These are phyloP conservation scores for Acanthacorydalis orientalis DNA, from an alignment of 2,888 invertebrate genomes.

Conservation along the genomic window DNA sequence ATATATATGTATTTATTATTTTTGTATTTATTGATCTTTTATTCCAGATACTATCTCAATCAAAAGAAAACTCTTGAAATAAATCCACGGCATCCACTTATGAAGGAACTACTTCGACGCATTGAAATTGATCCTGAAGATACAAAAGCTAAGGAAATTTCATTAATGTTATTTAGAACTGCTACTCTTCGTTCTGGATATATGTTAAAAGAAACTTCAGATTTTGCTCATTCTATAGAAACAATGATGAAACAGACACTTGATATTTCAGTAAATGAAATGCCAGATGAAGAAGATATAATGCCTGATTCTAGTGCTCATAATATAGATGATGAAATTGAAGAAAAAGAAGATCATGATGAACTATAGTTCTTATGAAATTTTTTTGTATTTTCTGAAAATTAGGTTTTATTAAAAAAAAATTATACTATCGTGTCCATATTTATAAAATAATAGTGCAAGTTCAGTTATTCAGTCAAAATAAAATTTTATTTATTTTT, in stretches of 20 bases:
- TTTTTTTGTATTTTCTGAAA: too few relatives aligned
- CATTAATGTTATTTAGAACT: constrained; percentile 77
- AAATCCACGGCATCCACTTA: constrained; percentile 92
- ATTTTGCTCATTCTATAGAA: constrained; percentile 85
- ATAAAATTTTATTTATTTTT: not conserved
- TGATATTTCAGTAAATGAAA: constrained; percentile 61
- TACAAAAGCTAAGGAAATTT: constrained; percentile 63
- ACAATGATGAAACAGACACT: constrained; percentile 67
- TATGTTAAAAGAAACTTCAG: constrained; percentile 68
- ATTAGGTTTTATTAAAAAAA: too few relatives aligned
- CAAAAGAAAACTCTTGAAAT: constrained; percentile 96
- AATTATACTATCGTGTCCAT: too few relatives aligned
- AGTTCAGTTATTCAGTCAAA: not conserved
- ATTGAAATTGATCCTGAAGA: constrained; percentile 65
- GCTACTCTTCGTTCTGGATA: constrained; percentile 91
- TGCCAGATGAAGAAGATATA: constrained; percentile 27
- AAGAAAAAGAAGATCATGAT: constrained; percentile 32
- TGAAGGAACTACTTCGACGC: constrained; percentile 75
- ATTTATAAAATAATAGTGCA: not conserved
- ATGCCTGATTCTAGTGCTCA: constrained; percentile 26
- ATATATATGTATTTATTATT: too few relatives aligned
- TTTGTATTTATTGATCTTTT: not conserved
- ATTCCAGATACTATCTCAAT: constrained; percentile 53
- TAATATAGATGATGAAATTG: constrained; percentile 24
- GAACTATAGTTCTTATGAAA: constrained; percentile 32